Conservation (phyloP, 2,888 invertebrate genomes). For the Leuctra nigra region DNA sequence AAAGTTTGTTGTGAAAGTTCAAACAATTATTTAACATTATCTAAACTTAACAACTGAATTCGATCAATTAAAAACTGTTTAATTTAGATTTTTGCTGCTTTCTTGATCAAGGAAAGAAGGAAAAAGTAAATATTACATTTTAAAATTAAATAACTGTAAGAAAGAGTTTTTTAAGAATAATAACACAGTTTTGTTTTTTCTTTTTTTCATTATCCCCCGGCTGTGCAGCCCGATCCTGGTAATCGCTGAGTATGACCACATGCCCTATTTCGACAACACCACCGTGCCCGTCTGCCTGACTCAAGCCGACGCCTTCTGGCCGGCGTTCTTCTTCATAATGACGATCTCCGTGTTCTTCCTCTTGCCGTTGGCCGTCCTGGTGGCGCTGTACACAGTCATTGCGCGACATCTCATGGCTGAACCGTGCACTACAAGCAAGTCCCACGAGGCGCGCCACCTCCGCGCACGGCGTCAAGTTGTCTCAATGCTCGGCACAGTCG, state of each 20-base stretch:
- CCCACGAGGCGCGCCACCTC: slow-evolving; percentile 60
- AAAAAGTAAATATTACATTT: background rate
- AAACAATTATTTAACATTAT: background rate
- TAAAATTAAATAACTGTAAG: background rate
- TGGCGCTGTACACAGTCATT: slow-evolving; percentile 75
- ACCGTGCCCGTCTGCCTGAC: slow-evolving; percentile 71
- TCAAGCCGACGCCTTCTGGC: slow-evolving; percentile 67
- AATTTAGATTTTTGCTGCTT: background rate
- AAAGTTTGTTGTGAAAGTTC: background rate
- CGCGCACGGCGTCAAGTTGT: slow-evolving; percentile 77
- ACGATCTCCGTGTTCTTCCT: slow-evolving; percentile 71
- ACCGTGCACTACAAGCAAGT: slow-evolving; percentile 41
- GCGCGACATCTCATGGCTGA: slow-evolving; percentile 69
- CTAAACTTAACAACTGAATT: background rate
- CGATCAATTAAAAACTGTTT: too few species aligned
- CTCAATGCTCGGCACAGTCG: slow-evolving; percentile 79
- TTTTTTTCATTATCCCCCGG: too few species aligned
- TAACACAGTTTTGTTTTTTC: too few species aligned
- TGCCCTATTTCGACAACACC: slow-evolving; percentile 62
- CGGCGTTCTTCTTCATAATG: slow-evolving; percentile 71
- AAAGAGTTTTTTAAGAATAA: background rate
- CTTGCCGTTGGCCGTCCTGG: slow-evolving; percentile 69
- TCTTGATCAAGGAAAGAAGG: too few species aligned
- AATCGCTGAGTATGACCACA: slow-evolving; percentile 60
- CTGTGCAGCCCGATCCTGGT: slow-evolving; percentile 38